Conservation (phyloP, 2,888 invertebrate species). For the Mylabris sibirica region DNA sequence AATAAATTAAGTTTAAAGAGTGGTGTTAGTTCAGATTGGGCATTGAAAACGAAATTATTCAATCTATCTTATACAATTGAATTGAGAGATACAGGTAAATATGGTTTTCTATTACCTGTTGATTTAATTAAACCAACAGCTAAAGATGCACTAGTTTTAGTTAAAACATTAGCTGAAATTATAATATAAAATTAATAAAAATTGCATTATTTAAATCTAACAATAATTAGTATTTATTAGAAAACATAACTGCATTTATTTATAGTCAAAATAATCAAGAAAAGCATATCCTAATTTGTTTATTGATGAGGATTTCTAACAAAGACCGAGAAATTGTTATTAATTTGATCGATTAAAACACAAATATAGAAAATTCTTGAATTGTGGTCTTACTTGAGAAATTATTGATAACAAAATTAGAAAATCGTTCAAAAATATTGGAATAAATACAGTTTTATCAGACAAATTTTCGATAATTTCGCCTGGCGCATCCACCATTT, state of each 20-base stretch:
- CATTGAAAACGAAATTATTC: conserved; percentile 79
- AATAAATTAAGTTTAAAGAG: conserved; percentile 31
- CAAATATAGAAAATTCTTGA: too few relatives aligned
- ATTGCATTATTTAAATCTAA: not conserved
- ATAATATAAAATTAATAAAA: not conserved
- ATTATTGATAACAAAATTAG: too few relatives aligned
- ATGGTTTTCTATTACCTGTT: conserved; percentile 86
- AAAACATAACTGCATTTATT: not conserved
- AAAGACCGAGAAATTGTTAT: too few relatives aligned
- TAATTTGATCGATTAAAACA: too few relatives aligned
- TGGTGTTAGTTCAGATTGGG: conserved; percentile 87
- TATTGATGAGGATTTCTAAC: too few relatives aligned
- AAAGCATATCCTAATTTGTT: too few relatives aligned
- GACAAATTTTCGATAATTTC: too few relatives aligned
- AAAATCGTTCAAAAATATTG: too few relatives aligned
- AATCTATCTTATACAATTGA: conserved; percentile 91
- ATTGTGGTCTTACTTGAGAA: too few relatives aligned
- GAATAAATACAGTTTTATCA: too few relatives aligned
- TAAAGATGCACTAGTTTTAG: conserved; percentile 75
- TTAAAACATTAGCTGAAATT: conserved; percentile 66
- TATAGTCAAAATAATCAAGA: too few relatives aligned
- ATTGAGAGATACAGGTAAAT: conserved; percentile 81
- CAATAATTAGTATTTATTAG: not conserved
- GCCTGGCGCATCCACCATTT: not conserved
- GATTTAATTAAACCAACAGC: conserved; percentile 77